A percentile compares a stretch with the other conserved stretches of the same genome.
phyloP scores from a whole-genome alignment of 2,888 invertebrate genomes.

The Beris chalybata region DNA sequence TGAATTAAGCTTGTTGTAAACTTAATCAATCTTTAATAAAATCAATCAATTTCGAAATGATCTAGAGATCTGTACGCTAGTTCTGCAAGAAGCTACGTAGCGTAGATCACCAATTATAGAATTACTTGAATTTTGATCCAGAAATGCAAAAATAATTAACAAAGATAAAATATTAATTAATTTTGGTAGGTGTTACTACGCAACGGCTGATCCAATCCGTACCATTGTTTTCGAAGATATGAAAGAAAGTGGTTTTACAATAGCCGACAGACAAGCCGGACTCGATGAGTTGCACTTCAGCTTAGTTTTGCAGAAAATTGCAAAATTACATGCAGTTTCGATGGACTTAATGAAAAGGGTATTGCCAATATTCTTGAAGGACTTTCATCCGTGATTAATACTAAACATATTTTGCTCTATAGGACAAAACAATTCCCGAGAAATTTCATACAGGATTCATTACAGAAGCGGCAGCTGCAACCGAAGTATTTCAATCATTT shows the following conservation, averaged over 20 bases:
- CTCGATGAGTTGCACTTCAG: conserved; percentile 60
- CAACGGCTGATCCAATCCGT: conserved; percentile 50
- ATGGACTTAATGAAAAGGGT: conserved; percentile 59
- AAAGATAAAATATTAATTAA: too few relatives aligned
- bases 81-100: too few relatives aligned
- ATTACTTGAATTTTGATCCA: too few relatives aligned
- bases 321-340: conserved; percentile 61
- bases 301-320: conserved; percentile 59
- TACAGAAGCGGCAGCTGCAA: not conserved
- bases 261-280: conserved; percentile 60
- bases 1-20: too few relatives aligned
- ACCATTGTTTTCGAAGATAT: conserved; percentile 56
- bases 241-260: conserved; percentile 58
- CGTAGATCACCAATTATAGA: too few relatives aligned
- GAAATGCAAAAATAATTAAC: too few relatives aligned
- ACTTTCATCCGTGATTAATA: too few relatives aligned
- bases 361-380: not conserved
- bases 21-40: too few relatives aligned
- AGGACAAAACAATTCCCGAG: too few relatives aligned
- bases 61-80: too few relatives aligned
- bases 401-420: too few relatives aligned
- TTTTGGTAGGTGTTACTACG: conserved; percentile 48
- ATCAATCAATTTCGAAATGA: too few relatives aligned
- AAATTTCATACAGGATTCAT: not conserved
- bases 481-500: conserved; percentile 10